Evolutionary conservation across 1,140 invertebrate genomes (phyloP), one percentile per base, ranked within the genome.

Genomic region (Drosophila rhopaloa): DNA sequence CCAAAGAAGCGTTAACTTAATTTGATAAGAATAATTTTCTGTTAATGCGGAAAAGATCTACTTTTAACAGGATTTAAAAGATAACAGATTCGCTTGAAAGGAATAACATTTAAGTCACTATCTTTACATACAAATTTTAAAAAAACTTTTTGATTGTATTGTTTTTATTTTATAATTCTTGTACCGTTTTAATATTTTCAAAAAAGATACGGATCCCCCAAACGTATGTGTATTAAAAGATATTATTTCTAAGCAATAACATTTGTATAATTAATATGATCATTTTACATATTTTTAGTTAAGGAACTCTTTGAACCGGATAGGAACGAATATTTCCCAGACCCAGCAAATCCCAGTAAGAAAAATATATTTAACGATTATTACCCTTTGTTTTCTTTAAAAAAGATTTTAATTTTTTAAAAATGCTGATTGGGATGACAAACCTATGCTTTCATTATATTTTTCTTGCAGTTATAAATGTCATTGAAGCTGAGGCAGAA

Each of bases 11-110:
- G 47, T 41, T 14, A 56, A 27, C 51, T 10, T 9, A 19, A 5
- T 27, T 29, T 11, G 11, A 58, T 43, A 14, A 59, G 27, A 58
- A 32, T 50, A 40, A 37, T 38, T 57, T 37, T 54, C 1, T 8
- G 5, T 7, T 37, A 35, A 19, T 13, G 11, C 27, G 1, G 4
- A 14, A 14, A 9, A 50, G 7, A 51, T 16, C 48, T 9, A 32
- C 27, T 14, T 32, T 35, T 16, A 51, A 10, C 48, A 8, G 9
- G 48, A 51, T 37, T 16, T 53, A 37, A 1, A 6, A 13, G 29
- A 32, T 32, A 1, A 32, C 6, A 32, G 29, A 32, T 32, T 32
- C 8, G 1, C 2, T 32, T 8, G 5, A 7, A 7, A 7, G 29
- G 6, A 7, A 32, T 32, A 8, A 32, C 29, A 7, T 32, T 32